Conservation (phyloP, 2,113 vertebrate genomes). For the Oncorhynchus keta region DNA sequence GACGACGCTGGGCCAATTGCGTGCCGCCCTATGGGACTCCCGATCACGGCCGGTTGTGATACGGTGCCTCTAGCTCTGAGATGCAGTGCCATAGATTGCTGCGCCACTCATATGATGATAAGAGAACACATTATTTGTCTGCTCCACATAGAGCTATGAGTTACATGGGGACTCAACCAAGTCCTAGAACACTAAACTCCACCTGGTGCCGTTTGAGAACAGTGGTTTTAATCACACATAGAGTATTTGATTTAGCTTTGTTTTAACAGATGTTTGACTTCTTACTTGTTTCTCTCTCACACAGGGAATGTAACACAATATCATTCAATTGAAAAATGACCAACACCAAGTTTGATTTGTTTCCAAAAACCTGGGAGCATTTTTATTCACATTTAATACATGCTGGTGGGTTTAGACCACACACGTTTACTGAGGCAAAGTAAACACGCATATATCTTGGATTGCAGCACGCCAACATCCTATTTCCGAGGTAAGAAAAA, state of each 20-base stretch:
- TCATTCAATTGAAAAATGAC: background rate
- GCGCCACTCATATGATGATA: background rate
- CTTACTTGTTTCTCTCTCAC: background rate
- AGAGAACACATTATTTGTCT: background rate
- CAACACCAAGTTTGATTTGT: slow-evolving; percentile 7
- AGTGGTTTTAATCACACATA: slow-evolving; percentile 4
- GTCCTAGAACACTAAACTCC: slow-evolving; percentile 8
- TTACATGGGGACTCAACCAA: background rate
- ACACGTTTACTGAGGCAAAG: background rate
- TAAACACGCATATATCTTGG: background rate
- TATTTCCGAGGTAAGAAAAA: background rate
- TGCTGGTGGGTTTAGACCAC: background rate
- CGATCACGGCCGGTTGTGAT: too few species aligned
- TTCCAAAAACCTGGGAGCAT: slow-evolving; percentile 1
- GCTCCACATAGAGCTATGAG: background rate
- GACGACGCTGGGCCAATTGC: too few species aligned
- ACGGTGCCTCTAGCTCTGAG: too few species aligned
- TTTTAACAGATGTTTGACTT: slow-evolving; percentile 29
- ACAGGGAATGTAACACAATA: slow-evolving; percentile 4
- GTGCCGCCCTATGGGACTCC: too few species aligned
- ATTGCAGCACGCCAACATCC: background rate
- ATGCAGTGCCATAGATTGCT: too few species aligned
- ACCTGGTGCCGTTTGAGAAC: slow-evolving; percentile 25
- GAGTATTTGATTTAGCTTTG: slow-evolving; percentile 34
- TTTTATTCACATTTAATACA: background rate